Base-by-base conservation (phyloP, 2,797 vertebrate species). In the Parauchenoglanis punctatus region DNA sequence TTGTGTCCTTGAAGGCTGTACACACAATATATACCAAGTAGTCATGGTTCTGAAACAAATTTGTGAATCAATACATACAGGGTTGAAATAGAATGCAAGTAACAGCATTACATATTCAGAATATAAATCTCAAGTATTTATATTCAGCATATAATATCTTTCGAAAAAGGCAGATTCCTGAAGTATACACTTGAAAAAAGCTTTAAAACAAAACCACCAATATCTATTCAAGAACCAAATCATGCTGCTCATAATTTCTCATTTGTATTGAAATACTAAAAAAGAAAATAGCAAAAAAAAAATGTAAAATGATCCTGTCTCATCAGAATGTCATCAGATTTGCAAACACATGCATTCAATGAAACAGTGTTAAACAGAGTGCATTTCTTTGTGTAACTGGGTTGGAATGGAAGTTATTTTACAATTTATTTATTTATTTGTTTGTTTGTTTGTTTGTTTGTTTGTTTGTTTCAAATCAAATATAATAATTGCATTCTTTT, bases 51-150 rank as follows among this genome's bases (percentile, higher is more conserved):
- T 56, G 18, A 20, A 58, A 56, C 15, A 58, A 84, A 40, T 31
- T 17, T 75, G 56, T 58, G 59, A 35, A 13, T 12, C 58, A 56
- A 84, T 84, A 72, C 56, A 85, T 76, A 40, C 44, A 49, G 72
- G 31, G 72, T 35, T 85, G 31, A 13, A 58, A 85, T 23, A 20
- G 23, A 61, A 31, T 31, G 31, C 31, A 61, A 61, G 59, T 23
- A 61, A 61, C 23, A 25, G 72, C 68, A 72, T 73, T 59, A 61
- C 20, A 23, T 61, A 25, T 31, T 31, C 31, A 31, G 31, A 31
- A 31, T 31, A 31, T 31, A 31, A 31, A 31, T 31, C 31, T 31
- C 31, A 31, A 31, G 31, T 31, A 31, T 31, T 31, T 31, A 31
- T 31, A 31, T 31, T 31, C 31, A 31, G 31, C 31, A 31, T 31